phyloP scores from a whole-genome alignment of 2,797 vertebrate genomes.

The Esox lucius region DNA sequence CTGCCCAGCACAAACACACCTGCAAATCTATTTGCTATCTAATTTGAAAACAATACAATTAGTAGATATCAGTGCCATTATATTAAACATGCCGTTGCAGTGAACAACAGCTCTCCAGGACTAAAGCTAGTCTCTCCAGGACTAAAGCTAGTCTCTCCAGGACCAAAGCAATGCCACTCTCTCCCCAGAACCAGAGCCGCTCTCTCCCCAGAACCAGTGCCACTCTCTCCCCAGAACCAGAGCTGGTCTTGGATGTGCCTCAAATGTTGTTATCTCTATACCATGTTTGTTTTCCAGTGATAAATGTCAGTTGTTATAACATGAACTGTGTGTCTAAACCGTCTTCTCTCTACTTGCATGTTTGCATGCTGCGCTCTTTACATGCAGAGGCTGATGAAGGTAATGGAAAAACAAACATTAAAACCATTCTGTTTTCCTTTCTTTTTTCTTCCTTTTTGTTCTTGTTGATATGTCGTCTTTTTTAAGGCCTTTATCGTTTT shows the following conservation, averaged over 20 bases:
- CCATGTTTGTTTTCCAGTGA: constrained; percentile 10
- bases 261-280: not conserved
- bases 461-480: constrained; percentile 43
- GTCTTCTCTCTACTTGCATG: constrained; percentile 90
- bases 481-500: constrained; percentile 54
- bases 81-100: not conserved
- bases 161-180: not conserved
- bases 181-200: too few relatives aligned
- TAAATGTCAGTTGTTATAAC: constrained; percentile 37
- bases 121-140: not conserved
- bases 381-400: constrained; percentile 93
- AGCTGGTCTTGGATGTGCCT: not conserved
- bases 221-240: not conserved
- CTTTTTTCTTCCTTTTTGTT: constrained; percentile 45
- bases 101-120: not conserved
- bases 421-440: constrained; percentile 44
- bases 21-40: not conserved
- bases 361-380: constrained; percentile 91
- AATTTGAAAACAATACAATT: not conserved
- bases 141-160: too few relatives aligned
- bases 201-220: too few relatives aligned
- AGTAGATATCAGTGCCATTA: not conserved
- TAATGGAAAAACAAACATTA: constrained; percentile 72
- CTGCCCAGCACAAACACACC: not conserved
- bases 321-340: constrained; percentile 75